Percentiles rank a stretch among this genome's conserved stretches.
Evolutionary conservation across 2,797 vertebrate genomes (phyloP).

Genomic region (Anniella stebbinsi): DNA sequence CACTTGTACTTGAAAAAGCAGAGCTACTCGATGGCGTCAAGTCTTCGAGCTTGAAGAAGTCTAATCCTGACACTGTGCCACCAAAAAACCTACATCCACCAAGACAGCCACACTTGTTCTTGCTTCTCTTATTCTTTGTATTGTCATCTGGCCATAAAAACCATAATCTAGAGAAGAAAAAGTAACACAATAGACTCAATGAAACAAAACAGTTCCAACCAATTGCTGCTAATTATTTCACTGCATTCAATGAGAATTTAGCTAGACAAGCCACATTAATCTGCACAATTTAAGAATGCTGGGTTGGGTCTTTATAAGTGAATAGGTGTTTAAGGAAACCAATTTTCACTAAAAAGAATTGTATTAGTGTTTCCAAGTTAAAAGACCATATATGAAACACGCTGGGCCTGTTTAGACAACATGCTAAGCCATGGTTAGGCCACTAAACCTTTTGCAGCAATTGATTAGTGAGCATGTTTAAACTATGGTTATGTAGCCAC

Average conservation of each 20-base stretch:
- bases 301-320: neutral
- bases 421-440: too few species aligned
- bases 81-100: conserved; percentile 98
- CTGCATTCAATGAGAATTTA: neutral
- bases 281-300: neutral
- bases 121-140: conserved; percentile 88
- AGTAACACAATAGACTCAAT: conserved; percentile 33
- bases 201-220: neutral
- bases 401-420: too few species aligned
- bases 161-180: conserved; percentile 86
- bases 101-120: conserved; percentile 95
- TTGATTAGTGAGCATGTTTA: too few species aligned
- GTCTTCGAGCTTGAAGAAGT: conserved; percentile 95
- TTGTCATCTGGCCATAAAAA: conserved; percentile 96
- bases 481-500: too few species aligned
- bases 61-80: conserved; percentile 88
- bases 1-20: conserved; percentile 88
- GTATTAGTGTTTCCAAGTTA: neutral
- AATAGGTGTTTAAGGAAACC: neutral
- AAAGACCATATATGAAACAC: neutral
- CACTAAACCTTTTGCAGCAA: too few species aligned
- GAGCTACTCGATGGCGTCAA: conserved; percentile 94
- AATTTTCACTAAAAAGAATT: neutral
- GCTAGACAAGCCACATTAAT: neutral
- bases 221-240: neutral